These are phyloP conservation scores for Aphaenogaster floridana DNA, from an alignment of 1,140 invertebrate genomes.

Conservation along the genomic window DNA sequence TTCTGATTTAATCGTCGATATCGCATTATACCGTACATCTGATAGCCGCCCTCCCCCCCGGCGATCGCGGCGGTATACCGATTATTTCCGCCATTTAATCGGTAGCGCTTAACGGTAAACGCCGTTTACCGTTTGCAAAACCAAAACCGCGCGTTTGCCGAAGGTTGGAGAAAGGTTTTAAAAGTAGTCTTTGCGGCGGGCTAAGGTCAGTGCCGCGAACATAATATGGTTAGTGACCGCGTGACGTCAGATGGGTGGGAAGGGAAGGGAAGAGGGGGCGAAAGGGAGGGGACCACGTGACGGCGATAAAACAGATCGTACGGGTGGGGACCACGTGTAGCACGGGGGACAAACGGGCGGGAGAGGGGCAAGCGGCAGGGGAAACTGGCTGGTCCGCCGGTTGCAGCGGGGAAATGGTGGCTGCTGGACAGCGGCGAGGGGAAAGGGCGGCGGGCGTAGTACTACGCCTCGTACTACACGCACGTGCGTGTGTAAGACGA, in stretches of 20 bases:
- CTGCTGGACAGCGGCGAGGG: conserved; percentile 41
- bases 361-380: conserved; percentile 17
- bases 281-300: conserved; percentile 69
- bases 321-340: conserved; percentile 46
- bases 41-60: not conserved
- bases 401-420: conserved; percentile 44
- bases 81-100: conserved; percentile 36
- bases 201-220: conserved; percentile 83
- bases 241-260: conserved; percentile 69
- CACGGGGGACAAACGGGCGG: not conserved
- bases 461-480: conserved; percentile 85
- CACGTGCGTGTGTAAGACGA: conserved; percentile 84
- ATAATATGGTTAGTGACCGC: conserved; percentile 81
- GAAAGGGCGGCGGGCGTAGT: conserved; percentile 76
- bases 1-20: not conserved
- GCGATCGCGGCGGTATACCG: not conserved
- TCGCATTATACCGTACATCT: not conserved
- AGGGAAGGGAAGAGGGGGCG: not conserved
- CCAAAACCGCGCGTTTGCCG: conserved; percentile 35
- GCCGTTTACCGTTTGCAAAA: conserved; percentile 26
- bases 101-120: conserved; percentile 27
- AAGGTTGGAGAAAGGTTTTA: conserved; percentile 51
- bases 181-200: conserved; percentile 54
- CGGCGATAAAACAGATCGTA: conserved; percentile 67
- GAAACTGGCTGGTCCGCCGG: conserved; percentile 51